Percentiles rank a stretch among this genome's conserved stretches.
Evolutionary conservation across 2,797 vertebrate genomes (phyloP).

Genomic region (Bradypus variegatus): DNA sequence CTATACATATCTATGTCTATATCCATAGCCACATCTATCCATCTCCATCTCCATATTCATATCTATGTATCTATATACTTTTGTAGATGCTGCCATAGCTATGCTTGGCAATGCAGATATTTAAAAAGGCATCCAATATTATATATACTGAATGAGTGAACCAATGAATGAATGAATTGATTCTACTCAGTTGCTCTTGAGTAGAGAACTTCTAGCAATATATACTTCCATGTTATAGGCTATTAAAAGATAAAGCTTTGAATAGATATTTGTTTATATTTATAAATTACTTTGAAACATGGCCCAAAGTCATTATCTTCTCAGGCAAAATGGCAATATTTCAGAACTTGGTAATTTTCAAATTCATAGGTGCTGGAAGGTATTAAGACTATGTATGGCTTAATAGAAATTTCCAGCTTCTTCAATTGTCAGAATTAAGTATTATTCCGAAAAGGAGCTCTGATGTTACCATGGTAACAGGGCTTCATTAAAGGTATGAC

Average conservation of each 20-base stretch:
- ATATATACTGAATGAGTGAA: not conserved
- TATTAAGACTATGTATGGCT: conserved; percentile 15
- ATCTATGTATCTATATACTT: no score
- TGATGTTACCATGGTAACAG: conserved; percentile 60
- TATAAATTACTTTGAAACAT: not conserved
- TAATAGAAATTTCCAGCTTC: conserved; percentile 44
- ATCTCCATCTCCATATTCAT: no score
- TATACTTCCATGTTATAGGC: not conserved
- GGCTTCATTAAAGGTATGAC: conserved; percentile 56
- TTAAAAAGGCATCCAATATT: not conserved
- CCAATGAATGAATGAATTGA: not conserved
- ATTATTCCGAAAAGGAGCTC: conserved; percentile 45
- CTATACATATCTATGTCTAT: no score
- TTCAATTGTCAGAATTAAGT: conserved; percentile 47
- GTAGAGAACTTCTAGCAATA: not conserved
- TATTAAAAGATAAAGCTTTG: conserved; percentile 8
- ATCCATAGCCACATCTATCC: no score
- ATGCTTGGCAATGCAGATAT: not conserved
- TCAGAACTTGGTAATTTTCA: conserved; percentile 49
- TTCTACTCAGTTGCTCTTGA: conserved; percentile 2
- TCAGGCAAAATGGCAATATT: conserved; percentile 3
- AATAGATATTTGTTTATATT: not conserved
- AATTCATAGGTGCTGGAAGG: conserved; percentile 11
- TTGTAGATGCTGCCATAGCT: not conserved
- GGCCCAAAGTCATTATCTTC: not conserved